Evolutionary conservation across 2,797 vertebrate species (phyloP), one percentile per base, ranked within the genome.

Genomic region (Kryptolebias ocellatus): DNA sequence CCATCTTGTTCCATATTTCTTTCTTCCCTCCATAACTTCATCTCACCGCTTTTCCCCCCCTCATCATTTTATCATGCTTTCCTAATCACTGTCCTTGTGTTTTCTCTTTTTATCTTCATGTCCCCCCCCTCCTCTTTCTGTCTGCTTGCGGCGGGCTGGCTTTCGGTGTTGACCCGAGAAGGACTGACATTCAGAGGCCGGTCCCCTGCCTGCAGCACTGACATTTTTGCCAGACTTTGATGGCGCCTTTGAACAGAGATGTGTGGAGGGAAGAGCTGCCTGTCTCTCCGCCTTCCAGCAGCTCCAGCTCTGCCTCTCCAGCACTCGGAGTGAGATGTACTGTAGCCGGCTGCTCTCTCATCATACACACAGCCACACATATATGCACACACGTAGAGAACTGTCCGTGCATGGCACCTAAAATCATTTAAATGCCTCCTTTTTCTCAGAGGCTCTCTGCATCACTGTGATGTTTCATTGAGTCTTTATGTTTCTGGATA

Each of bases 151-250:
- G 82, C 84, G 64, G 81, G 64, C 90, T 85, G 80, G 85, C 88
- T 90, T 81, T 88, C 71, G 39, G 82, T 88, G 89, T 90, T 93
- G 93, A 92, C 91, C 91, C 92, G 89, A 91, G 89, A 91, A 90
- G 87, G 87, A 90, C 81, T 94, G 92, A 93, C 92, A 93, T 93
- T 93, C 91, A 93, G 87, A 91, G 88, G 87, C 88, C 81, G 84
- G 85, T 92, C 90, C 90, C 89, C 92, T 90, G 89, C 92, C 90
- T 93, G 90, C 92, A 91, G 89, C 83, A 76, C 85, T 94, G 93
- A 94, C 93, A 93, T 94, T 94, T 94, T 89, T 92, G 90, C 90
- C 88, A 90, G 85, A 90, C 92, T 94, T 93, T 94, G 92, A 94
- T 94, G 92, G 87, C 78, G 87, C 85, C 92, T 93, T 94, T 94